A percentile compares a stretch with the other conserved stretches of the same genome.
These are phyloP conservation scores for Rhynchomys soricoides DNA, from an alignment of 2,113 vertebrate genomes.

Conservation along the genomic window DNA sequence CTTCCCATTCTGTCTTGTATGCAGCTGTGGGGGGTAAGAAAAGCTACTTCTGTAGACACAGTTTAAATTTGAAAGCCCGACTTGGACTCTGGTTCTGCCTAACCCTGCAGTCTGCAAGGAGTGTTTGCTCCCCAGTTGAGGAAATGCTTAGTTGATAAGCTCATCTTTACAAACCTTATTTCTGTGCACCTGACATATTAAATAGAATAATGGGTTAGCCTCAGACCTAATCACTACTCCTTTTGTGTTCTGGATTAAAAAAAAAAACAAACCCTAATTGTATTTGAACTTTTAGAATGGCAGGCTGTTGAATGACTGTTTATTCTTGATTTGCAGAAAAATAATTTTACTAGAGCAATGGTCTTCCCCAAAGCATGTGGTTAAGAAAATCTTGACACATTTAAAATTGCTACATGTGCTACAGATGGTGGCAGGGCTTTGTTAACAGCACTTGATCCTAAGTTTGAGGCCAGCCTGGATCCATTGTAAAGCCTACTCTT, in stretches of 20 bases:
- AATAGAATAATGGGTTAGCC: neutral
- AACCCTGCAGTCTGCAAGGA: neutral
- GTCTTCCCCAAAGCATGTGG: neutral
- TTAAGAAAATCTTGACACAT: neutral
- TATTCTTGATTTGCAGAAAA: neutral
- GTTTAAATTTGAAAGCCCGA: neutral
- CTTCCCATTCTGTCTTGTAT: neutral
- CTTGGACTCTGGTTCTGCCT: neutral
- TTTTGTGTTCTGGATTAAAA: conserved; percentile 2
- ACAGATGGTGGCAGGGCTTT: no score
- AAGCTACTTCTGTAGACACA: neutral
- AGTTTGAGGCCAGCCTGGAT: neutral
- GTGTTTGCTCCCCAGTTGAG: neutral
- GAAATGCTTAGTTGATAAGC: conserved; percentile 3
- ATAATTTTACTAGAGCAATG: neutral
- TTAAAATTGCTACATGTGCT: neutral
- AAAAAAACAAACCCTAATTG: neutral
- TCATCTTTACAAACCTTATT: conserved; percentile 15
- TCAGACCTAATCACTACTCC: neutral
- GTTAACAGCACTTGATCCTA: neutral
- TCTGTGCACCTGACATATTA: neutral
- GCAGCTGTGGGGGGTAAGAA: neutral
- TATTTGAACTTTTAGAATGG: neutral
- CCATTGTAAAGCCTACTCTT: neutral
- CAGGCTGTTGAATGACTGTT: neutral